These are phyloP conservation scores for Rhyacichthys aspro DNA, from an alignment of 2,797 vertebrate species.

Conservation along the genomic window DNA sequence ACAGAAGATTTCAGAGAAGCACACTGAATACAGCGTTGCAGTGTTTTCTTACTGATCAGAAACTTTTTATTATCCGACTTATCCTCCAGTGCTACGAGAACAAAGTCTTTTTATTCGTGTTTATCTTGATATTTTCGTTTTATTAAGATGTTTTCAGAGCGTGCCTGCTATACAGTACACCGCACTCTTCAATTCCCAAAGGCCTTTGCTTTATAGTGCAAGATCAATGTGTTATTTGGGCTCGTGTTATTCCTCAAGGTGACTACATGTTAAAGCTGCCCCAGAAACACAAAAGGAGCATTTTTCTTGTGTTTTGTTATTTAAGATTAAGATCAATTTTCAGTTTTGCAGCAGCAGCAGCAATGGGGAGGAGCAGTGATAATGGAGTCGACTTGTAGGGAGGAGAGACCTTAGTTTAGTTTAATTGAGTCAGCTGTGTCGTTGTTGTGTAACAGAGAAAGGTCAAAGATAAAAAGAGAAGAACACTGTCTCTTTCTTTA, in stretches of 20 bases:
- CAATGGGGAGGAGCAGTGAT: constrained; percentile 27
- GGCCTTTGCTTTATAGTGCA: constrained; percentile 58
- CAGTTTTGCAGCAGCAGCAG: constrained; percentile 20
- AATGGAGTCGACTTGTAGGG: constrained; percentile 34
- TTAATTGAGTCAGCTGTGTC: constrained; percentile 56
- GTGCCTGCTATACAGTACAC: constrained; percentile 10
- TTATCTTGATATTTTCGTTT: constrained; percentile 58
- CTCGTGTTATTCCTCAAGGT: constrained; percentile 71
- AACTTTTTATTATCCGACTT: constrained; percentile 40
- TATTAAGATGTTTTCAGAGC: constrained; percentile 56
- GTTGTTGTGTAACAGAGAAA: constrained; percentile 37
- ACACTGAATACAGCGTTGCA: constrained; percentile 36
- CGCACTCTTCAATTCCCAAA: constrained; percentile 47
- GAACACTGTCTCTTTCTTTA: constrained; percentile 31
- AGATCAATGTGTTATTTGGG: constrained; percentile 69
- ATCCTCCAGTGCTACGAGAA: constrained; percentile 52
- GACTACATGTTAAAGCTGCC: constrained; percentile 62
- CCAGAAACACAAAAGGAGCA: constrained; percentile 65
- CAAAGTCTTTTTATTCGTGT: constrained; percentile 49
- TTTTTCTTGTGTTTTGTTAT: constrained; percentile 61
- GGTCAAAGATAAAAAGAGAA: constrained; percentile 24
- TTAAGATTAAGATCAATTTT: constrained; percentile 65
- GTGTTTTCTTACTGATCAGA: constrained; percentile 46
- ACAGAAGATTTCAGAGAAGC: constrained; percentile 53
- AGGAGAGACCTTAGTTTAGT: constrained; percentile 46